Evolutionary conservation across 1,140 invertebrate species (phyloP), one percentile per base, ranked within the genome.

Genomic region (Macrotrachela quadricornifera): DNA sequence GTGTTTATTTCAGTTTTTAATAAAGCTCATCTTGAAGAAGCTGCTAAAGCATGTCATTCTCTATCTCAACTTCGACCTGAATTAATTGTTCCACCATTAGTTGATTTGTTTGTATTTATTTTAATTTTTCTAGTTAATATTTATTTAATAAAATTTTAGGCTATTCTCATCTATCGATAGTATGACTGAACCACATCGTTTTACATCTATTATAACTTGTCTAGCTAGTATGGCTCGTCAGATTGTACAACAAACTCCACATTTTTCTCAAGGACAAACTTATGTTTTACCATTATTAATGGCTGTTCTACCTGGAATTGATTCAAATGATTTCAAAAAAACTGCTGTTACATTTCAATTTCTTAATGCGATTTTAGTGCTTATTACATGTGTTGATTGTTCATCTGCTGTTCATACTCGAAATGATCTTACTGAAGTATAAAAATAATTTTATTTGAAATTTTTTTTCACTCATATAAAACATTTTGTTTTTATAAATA

Each of bases 241-340:
- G 6, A 71, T 76, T 8, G 67, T 71, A 54, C 69, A 77, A 56
- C 68, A 65, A 59, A 64, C 59, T 42, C 53, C 56, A 4, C 64
- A 71, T 51, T 84, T 78, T 65, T 74, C 78, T 10, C 80, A 83
- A 63, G 83, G 83, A 13, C 79, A 79, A 30, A 76, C 75, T 0
- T 80, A 87, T 61, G 77, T 87, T 0, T 72, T 91, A 6, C 82
- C 83, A 1, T 66, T 92, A 6, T 67, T 91, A 6, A 77, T 82
- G 59, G 75, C 78, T 1, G 73, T 80, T 1, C 66, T 92, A 13
- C 85, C 86, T 0, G 85, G 84, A 8, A 80, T 92, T 43, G 85
- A 94, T 70, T 78, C 83, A 0, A 94, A 91, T 62, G 87, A 92
- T 66, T 75, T 80, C 39, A 76, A 77, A 53, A 94, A 92, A 62